A percentile compares a stretch with the other conserved stretches of the same genome.
Evolutionary conservation across 2,888 invertebrate genomes (phyloP).

Genomic region (Microctonus brassicae): DNA sequence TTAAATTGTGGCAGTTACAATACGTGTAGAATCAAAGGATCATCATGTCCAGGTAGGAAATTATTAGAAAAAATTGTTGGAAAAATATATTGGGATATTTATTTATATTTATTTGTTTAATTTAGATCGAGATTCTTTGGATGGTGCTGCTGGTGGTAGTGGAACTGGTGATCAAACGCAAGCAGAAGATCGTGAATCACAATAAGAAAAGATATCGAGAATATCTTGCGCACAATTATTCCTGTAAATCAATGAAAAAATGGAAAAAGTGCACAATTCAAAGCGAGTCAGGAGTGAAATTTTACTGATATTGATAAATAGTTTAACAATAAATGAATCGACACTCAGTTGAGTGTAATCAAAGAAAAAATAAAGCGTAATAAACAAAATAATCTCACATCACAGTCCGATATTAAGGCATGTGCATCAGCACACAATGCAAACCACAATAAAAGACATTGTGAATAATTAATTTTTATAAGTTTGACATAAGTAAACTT

Average conservation of each 20-base stretch:
- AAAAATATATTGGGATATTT: background rate
- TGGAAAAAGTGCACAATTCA: conserved; percentile 27
- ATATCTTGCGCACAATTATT: conserved; percentile 4
- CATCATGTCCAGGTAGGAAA: conserved; percentile 66
- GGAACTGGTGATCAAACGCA: conserved; percentile 55
- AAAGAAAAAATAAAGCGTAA: background rate
- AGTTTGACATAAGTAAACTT: background rate
- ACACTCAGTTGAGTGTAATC: background rate
- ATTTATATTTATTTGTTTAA: background rate
- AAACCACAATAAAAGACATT: conserved; percentile 35
- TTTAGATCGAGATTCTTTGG: conserved; percentile 57
- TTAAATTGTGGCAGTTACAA: conserved; percentile 91
- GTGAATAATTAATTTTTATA: conserved; percentile 11
- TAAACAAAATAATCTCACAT: background rate
- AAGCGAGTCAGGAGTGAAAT: conserved; percentile 8
- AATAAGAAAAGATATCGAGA: conserved; percentile 31
- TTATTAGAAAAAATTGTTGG: background rate
- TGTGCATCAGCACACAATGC: background rate
- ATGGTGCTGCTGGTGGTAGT: conserved; percentile 57
- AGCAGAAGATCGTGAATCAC: conserved; percentile 48
- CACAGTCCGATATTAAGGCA: background rate
- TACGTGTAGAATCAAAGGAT: conserved; percentile 84
- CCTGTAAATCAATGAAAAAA: conserved; percentile 2
- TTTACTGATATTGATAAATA: conserved; percentile 9
- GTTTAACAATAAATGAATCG: background rate